These are phyloP conservation scores for Diphyllodes magnificus DNA, from an alignment of 2,113 vertebrate species.

Conservation along the genomic window DNA sequence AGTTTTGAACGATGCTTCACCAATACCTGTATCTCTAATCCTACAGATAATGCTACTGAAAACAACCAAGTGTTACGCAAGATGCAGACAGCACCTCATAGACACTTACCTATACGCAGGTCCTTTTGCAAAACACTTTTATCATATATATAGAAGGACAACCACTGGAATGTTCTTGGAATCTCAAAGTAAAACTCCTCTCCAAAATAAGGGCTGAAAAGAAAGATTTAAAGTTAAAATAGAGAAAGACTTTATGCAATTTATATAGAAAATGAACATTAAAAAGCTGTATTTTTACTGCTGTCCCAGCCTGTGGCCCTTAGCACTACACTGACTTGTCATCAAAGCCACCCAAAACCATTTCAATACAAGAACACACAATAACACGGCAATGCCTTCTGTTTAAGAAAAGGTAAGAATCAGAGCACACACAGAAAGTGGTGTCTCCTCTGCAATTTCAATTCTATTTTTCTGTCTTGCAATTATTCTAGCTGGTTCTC, in stretches of 20 bases:
- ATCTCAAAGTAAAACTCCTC: slow-evolving; percentile 99
- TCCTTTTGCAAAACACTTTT: slow-evolving; percentile 95
- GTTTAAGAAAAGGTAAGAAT: background rate
- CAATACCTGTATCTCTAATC: background rate
- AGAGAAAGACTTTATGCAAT: background rate
- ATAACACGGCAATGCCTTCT: background rate
- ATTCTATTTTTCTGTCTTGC: background rate
- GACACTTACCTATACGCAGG: slow-evolving; percentile 86
- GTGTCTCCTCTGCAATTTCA: background rate
- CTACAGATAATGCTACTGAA: background rate
- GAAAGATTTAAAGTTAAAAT: background rate
- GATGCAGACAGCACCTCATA: background rate
- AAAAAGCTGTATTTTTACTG: background rate
- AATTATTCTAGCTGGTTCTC: background rate
- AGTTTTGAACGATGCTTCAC: background rate
- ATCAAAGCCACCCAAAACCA: background rate
- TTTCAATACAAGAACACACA: background rate
- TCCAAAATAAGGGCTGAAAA: slow-evolving; percentile 90
- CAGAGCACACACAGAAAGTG: background rate
- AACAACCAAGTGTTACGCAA: background rate
- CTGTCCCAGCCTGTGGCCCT: background rate
- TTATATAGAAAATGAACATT: background rate
- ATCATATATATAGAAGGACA: slow-evolving; percentile 97
- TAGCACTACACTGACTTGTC: background rate
- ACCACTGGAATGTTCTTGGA: slow-evolving; percentile 93